Evolutionary conservation across 2,888 invertebrate genomes (phyloP), one percentile per base, ranked within the genome.

Genomic region (Oligia latruncula): DNA sequence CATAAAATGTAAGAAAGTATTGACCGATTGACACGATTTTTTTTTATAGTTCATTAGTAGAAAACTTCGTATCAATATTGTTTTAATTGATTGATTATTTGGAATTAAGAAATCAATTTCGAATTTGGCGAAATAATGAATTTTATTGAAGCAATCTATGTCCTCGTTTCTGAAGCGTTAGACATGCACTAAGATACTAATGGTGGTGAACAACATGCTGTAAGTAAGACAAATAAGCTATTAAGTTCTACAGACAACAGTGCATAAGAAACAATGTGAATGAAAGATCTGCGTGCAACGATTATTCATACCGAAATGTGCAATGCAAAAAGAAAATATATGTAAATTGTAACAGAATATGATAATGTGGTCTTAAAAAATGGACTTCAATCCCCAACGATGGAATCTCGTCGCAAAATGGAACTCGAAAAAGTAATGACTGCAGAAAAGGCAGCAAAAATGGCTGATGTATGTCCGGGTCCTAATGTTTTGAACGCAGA

Each of bases 201-300:
- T 85, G 83, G 78, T 82, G 87, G 77, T 87, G 85, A 80, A 84
- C 75, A 77, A 76, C 93, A 93, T 94, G 94, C 93, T 90, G 86
- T 88, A 83, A 77, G 80, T 90, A 87, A 86, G 88, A 89, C 87
- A 89, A 90, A 90, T 82, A 93, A 93, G 92, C 92, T 85, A 90
- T 90, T 87, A 87, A 91, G 52, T 89, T 86, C 88, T 90, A 91
- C 89, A 86, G 90, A 90, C 88, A 91, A 89, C 89, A 87, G 90
- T 91, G 90, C 86, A 90, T 90, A 89, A 91, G 55, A 92, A 91
- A 93, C 89, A 91, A 94, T 93, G 94, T 95, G 95, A 95, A 94
- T 93, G 93, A 93, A 93, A 94, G 95, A 96, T 96, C 95, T 96
- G 96, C 96, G 95, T 94, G 93, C 91, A 92, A 89, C 89, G 89